phyloP scores from a whole-genome alignment of 35 echinoderm and acorn worm genomes.

The Ophiothrix spiculata region DNA sequence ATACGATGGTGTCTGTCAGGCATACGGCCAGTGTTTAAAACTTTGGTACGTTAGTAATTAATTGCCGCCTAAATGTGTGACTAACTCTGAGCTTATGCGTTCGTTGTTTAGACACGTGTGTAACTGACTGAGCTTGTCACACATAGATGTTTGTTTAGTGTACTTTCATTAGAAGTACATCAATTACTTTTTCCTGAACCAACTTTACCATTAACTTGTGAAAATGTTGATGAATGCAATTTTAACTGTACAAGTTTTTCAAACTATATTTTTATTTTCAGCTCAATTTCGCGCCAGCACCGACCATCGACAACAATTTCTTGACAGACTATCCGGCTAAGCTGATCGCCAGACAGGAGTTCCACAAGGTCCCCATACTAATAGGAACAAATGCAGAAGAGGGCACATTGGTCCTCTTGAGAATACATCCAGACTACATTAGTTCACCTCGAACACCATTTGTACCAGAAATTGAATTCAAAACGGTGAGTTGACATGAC shows the following conservation, averaged over 20 bases:
- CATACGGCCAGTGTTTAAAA: no score
- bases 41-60: no score
- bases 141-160: neutral
- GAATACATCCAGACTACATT: neutral
- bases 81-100: no score
- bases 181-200: neutral
- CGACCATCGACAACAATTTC: slow-evolving; percentile 36
- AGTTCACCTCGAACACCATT: neutral
- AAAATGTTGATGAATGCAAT: neutral
- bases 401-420: slow-evolving; percentile 34
- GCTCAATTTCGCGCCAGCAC: neutral
- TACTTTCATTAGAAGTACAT: neutral
- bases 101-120: no score
- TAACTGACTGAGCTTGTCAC: neutral
- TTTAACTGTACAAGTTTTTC: neutral
- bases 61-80: no score
- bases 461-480: no score
- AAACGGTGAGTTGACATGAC: no score
- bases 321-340: slow-evolving; percentile 37
- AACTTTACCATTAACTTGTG: neutral
- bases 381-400: slow-evolving; percentile 52
- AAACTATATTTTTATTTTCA: neutral
- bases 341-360: slow-evolving; percentile 21
- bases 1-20: no score
- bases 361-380: slow-evolving; percentile 31